Conservation (phyloP, 2,888 invertebrate species). For the Calliphora vomitoria region DNA sequence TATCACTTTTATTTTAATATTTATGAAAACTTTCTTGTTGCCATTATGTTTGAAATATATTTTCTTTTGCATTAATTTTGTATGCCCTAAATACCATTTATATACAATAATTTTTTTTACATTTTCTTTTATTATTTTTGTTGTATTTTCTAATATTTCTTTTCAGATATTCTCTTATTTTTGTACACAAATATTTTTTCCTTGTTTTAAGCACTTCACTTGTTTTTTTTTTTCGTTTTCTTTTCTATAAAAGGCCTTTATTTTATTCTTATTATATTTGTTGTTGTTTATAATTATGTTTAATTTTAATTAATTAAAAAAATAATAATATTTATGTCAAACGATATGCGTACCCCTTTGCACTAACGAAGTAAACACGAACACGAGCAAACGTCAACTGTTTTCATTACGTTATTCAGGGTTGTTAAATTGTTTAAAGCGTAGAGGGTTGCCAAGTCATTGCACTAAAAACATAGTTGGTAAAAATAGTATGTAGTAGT, state of each 20-base stretch:
- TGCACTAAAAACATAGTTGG: constrained; percentile 34
- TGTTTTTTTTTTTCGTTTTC: constrained; percentile 24
- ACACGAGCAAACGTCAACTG: constrained; percentile 72
- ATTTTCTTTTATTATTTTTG: constrained; percentile 52
- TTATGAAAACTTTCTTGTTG: constrained; percentile 41
- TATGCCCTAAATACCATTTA: constrained; percentile 62
- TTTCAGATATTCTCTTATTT: constrained; percentile 11
- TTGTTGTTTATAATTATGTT: constrained; percentile 50
- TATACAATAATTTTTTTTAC: constrained; percentile 37
- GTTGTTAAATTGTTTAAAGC: constrained; percentile 16
- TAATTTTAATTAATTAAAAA: constrained; percentile 63
- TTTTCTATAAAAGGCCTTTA: constrained; percentile 14
- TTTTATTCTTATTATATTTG: constrained; percentile 38
- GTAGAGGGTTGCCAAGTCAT: constrained; percentile 3
- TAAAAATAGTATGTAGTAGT: constrained; percentile 75
- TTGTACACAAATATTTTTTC: constrained; percentile 12
- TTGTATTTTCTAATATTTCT: constrained; percentile 29
- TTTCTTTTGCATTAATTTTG: constrained; percentile 42
- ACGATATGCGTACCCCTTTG: constrained; percentile 2
- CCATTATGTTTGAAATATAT: constrained; percentile 15
- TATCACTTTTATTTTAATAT: background rate
- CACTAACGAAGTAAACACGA: constrained; percentile 62
- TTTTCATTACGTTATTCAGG: constrained; percentile 62
- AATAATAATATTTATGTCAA: constrained; percentile 38
- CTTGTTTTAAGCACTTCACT: constrained; percentile 30